These are phyloP conservation scores for Porites rus DNA, from an alignment of 92 coral and sea anemone genomes.

Conservation along the genomic window DNA sequence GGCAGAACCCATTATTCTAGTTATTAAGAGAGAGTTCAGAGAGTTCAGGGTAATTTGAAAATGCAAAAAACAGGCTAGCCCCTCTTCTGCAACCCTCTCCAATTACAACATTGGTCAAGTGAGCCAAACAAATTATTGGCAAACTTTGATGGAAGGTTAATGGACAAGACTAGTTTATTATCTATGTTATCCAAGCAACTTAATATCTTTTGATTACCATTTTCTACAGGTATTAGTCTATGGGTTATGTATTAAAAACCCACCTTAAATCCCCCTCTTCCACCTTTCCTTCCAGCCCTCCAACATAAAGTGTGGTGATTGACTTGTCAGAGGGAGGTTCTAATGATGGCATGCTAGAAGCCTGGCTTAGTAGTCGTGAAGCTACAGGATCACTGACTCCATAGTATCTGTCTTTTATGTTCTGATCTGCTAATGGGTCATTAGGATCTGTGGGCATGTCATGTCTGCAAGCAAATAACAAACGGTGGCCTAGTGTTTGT, in stretches of 20 bases:
- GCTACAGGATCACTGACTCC: constrained; percentile 99
- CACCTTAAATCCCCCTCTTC: constrained; percentile 97
- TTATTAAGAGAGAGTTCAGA: not conserved
- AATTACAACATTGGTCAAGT: no score
- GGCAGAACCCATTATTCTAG: no score
- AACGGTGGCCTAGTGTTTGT: not conserved
- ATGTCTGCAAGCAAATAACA: constrained; percentile 67
- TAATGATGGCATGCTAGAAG: constrained; percentile 85
- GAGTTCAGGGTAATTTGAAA: not conserved
- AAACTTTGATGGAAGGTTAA: no score
- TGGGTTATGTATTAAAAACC: not conserved
- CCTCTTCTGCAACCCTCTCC: no score
- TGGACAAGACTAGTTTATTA: no score
- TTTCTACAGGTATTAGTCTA: not conserved
- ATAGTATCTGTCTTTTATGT: constrained; percentile 98
- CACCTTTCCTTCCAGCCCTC: constrained; percentile 98
- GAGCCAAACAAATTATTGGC: no score
- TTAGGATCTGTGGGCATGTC: constrained; percentile 99
- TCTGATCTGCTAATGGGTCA: constrained; percentile 99
- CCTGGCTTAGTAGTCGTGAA: constrained; percentile 88
- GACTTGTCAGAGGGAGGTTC: constrained; percentile 94
- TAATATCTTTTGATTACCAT: no score
- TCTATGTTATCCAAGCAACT: no score
- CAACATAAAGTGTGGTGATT: constrained; percentile 95
- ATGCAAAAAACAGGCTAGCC: no score